Evolutionary conservation across 2,797 vertebrate genomes (phyloP).

Genomic region (Galaxias olidus): DNA sequence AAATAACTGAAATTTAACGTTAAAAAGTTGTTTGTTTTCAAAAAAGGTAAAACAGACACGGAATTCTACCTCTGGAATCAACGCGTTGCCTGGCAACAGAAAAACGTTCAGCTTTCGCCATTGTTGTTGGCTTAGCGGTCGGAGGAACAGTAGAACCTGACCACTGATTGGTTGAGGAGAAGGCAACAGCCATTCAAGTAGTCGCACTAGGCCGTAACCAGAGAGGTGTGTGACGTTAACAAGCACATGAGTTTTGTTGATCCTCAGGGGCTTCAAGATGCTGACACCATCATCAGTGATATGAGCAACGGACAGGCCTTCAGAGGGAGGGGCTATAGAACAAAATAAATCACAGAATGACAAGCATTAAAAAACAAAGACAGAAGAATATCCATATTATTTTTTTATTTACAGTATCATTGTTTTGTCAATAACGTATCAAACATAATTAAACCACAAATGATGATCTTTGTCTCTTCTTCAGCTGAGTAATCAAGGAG

Average conservation of each 20-base stretch:
- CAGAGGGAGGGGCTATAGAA: constrained; percentile 1
- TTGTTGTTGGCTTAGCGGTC: neutral
- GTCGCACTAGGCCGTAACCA: constrained; percentile 26
- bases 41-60: neutral
- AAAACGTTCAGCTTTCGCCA: constrained; percentile 22
- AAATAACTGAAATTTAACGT: too few relatives aligned
- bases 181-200: neutral
- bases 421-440: too few relatives aligned
- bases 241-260: constrained; percentile 43
- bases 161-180: constrained; percentile 1
- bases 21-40: neutral
- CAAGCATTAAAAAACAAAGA: neutral
- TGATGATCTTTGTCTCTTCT: too few relatives aligned
- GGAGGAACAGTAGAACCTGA: constrained; percentile 35
- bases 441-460: too few relatives aligned
- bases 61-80: constrained; percentile 23
- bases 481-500: too few relatives aligned
- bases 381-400: neutral
- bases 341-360: too few relatives aligned
- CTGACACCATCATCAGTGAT: constrained; percentile 23
- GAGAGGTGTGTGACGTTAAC: constrained; percentile 34
- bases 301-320: constrained; percentile 31
- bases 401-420: neutral
- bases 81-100: constrained; percentile 36
- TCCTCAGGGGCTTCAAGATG: constrained; percentile 15